Evolutionary conservation across 1,140 invertebrate genomes (phyloP).

Genomic region (Chionoecetes opilio): DNA sequence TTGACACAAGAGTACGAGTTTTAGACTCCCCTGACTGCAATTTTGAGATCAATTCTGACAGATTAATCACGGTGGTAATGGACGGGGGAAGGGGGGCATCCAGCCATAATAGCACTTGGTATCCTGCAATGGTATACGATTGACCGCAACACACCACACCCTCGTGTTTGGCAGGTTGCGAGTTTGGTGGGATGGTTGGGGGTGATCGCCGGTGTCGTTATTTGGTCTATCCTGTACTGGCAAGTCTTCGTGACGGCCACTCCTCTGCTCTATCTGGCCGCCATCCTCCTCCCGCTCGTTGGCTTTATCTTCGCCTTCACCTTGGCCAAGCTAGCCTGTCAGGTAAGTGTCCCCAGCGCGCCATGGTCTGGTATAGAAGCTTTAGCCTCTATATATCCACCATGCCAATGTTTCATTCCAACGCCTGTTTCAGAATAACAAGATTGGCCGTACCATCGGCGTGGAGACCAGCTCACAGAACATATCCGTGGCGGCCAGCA

Average conservation of each 20-base stretch:
- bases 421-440: slow-evolving; percentile 63
- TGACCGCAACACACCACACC: too few species aligned
- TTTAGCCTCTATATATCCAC: too few species aligned
- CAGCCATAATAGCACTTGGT: too few species aligned
- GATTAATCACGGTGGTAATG: too few species aligned
- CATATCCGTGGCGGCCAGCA: slow-evolving; percentile 58
- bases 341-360: slow-evolving; percentile 66
- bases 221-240: slow-evolving; percentile 82
- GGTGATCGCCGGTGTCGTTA: slow-evolving; percentile 77
- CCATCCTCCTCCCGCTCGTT: slow-evolving; percentile 82
- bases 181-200: slow-evolving; percentile 81
- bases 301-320: slow-evolving; percentile 84
- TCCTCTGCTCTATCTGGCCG: slow-evolving; percentile 82
- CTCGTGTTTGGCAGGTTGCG: slow-evolving; percentile 77
- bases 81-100: too few species aligned
- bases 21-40: too few species aligned
- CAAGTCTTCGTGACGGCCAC: slow-evolving; percentile 82
- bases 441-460: slow-evolving; percentile 66
- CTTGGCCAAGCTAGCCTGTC: slow-evolving; percentile 82
- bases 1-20: too few species aligned
- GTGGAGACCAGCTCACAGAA: slow-evolving; percentile 73
- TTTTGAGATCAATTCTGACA: too few species aligned
- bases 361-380: too few species aligned
- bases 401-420: background rate
- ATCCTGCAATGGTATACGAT: too few species aligned